These are phyloP conservation scores for Araneus ventricosus DNA, from an alignment of 1,140 invertebrate genomes.

Conservation along the genomic window DNA sequence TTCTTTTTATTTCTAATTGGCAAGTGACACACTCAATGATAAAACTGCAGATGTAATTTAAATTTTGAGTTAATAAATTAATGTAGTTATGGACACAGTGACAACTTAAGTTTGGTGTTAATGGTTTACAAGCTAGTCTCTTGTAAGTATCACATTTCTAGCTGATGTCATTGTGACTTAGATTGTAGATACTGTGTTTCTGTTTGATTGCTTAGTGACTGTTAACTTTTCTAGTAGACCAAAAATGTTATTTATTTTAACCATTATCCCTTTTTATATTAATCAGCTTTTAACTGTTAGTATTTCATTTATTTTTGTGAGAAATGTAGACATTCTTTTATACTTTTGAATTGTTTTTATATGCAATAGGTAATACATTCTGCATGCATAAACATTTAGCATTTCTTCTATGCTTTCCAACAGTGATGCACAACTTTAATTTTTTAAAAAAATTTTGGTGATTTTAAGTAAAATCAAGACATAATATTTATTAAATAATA, in stretches of 20 bases:
- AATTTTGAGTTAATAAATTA: conserved; percentile 48
- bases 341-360: conserved; percentile 20
- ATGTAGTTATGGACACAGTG: conserved; percentile 76
- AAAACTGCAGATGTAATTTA: conserved; percentile 73
- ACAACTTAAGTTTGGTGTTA: conserved; percentile 73
- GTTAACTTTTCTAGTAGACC: conserved; percentile 27
- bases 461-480: no score
- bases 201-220: conserved; percentile 61
- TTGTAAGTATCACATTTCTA: conserved; percentile 73
- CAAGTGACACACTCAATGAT: conserved; percentile 75
- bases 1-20: conserved; percentile 63
- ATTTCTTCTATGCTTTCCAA: neutral
- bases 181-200: conserved; percentile 48
- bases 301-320: neutral
- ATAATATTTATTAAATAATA: no score
- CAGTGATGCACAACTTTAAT: neutral
- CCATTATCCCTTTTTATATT: neutral
- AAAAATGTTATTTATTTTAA: neutral
- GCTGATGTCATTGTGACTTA: conserved; percentile 70
- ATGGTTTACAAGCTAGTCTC: conserved; percentile 54
- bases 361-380: neutral
- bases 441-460: no score
- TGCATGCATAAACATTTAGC: neutral
- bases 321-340: neutral
- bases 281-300: neutral